Evolutionary conservation across 2,888 invertebrate species (phyloP), one percentile per base, ranked within the genome.

Genomic region (Scaptomyza reducta): DNA sequence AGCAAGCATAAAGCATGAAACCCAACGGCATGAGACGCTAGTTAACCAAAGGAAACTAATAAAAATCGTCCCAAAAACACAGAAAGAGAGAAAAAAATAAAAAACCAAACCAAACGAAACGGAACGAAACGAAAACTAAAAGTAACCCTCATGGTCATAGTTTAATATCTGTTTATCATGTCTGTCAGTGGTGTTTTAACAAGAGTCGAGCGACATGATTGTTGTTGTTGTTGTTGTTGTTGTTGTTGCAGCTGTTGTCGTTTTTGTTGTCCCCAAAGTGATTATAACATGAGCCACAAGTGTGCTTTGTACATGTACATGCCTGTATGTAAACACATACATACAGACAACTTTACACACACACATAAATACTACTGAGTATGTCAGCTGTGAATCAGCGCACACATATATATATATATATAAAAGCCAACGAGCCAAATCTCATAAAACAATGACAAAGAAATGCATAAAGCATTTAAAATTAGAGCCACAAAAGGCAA

Each of bases 281-380:
- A 88, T 87, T 88, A 87, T 85, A 84, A 86, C 82, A 84, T 79
- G 80, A 85, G 84, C 82, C 82, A 84, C 79, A 85, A 85, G 83
- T 83, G 87, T 86, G 83, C 33, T 61, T 22, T 83, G 74, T 27
- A 27, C 27, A 31, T 47, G 16, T n/a, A 9, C 13, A 31, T 63
- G 77, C 65, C 0, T 22, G 22, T 22, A 22, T 22, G 22, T 22
- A 22, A 3, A 22, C 22, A 22, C 22, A 22, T 22, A 22, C 3
- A 22, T 22, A 3, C 22, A 22, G 63, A 45, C 62, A 76, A 76
- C 49, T 69, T 62, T 76, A 56, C 68, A 61, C 63, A 70, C 62
- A 67, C 64, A 40, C 41, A 46, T 33, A 57, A 51, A 55, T 49
- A 60, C 25, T 10, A 3, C 14, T 9, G n/a, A 6, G 13, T 13